Percentiles rank a stretch among this genome's conserved stretches.
These are phyloP conservation scores for Mythimna vitellina DNA, from an alignment of 2,888 invertebrate species.

Conservation along the genomic window DNA sequence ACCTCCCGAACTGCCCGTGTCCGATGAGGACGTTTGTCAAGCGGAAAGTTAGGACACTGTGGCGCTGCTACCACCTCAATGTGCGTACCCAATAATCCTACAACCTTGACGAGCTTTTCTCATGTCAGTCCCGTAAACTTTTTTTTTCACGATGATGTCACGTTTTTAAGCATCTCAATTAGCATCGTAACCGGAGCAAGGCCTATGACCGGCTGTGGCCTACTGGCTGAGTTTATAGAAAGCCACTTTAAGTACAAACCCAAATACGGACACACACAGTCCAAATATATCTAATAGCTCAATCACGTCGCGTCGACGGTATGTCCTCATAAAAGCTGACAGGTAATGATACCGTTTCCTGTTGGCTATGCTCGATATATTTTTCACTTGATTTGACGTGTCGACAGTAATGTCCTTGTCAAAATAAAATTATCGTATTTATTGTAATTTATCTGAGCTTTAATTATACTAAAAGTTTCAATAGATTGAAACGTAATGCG, in stretches of 20 bases:
- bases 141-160: conserved; percentile 30
- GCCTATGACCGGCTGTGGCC: conserved; percentile 42
- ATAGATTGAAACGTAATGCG: no score
- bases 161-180: not conserved
- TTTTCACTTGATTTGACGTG: not conserved
- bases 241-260: conserved; percentile 20
- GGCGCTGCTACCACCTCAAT: no score
- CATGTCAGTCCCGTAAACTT: not conserved
- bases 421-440: not conserved
- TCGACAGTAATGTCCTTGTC: conserved; percentile 1
- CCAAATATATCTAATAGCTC: conserved; percentile 34
- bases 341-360: conserved; percentile 39
- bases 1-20: no score
- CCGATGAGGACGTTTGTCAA: no score
- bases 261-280: conserved; percentile 29
- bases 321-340: not conserved
- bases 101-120: no score
- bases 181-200: conserved; percentile 39
- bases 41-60: no score
- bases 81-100: no score
- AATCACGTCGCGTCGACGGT: conserved; percentile 35
- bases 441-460: no score
- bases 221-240: conserved; percentile 36
- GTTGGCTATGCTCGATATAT: not conserved
- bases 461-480: no score